phyloP scores from a whole-genome alignment of 2,888 invertebrate genomes.

The Galerucella pusilla region DNA sequence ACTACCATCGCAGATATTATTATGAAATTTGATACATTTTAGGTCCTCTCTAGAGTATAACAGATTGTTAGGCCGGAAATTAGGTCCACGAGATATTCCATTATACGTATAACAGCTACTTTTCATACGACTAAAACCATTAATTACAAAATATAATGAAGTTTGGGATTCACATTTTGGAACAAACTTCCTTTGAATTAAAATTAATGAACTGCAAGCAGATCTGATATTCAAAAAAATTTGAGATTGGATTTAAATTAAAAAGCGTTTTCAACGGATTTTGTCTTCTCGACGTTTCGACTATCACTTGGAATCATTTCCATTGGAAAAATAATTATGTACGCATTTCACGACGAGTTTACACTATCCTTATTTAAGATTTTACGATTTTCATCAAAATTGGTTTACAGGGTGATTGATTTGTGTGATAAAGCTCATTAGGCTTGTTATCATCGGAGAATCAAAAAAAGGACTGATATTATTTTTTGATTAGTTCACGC shows the following conservation, averaged over 20 bases:
- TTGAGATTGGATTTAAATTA: neutral
- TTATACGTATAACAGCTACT: conserved; percentile 11
- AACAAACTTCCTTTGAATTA: conserved; percentile 26
- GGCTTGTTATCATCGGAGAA: too few relatives aligned
- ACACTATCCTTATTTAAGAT: too few relatives aligned
- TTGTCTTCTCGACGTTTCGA: too few relatives aligned
- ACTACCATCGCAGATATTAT: neutral
- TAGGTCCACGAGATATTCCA: conserved; percentile 22
- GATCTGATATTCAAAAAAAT: neutral
- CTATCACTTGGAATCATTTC: too few relatives aligned
- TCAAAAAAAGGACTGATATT: too few relatives aligned
- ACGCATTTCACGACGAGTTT: too few relatives aligned
- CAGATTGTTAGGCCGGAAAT: conserved; percentile 23
- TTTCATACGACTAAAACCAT: conserved; percentile 23
- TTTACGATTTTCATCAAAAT: too few relatives aligned
- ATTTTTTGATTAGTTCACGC: too few relatives aligned
- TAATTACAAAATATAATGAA: conserved; percentile 30
- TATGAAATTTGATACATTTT: conserved; percentile 18
- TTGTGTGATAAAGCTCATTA: too few relatives aligned
- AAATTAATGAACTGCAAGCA: conserved; percentile 23
- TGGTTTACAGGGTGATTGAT: too few relatives aligned
- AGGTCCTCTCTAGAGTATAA: conserved; percentile 21
- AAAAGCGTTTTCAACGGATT: too few relatives aligned
- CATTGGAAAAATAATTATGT: too few relatives aligned
- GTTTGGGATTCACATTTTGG: conserved; percentile 20